Conservation (phyloP, 2,888 invertebrate genomes). For the Pristionchus japonicus region DNA sequence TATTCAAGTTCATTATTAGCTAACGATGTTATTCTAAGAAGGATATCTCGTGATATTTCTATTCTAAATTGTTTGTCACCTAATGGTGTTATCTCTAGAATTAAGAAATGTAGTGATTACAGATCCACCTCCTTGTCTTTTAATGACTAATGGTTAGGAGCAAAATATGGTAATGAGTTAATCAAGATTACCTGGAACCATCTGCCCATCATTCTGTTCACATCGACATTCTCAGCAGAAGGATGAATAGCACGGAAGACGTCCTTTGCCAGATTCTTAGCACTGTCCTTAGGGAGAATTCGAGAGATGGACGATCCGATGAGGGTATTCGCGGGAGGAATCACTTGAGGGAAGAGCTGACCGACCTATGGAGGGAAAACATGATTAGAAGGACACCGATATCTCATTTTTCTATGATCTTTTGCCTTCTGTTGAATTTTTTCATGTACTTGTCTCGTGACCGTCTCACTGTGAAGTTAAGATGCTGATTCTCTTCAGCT, state of each 20-base stretch:
- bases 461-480: neutral
- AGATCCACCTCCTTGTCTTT: too few relatives aligned
- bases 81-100: too few relatives aligned
- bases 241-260: slow-evolving; percentile 74
- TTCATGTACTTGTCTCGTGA: too few relatives aligned
- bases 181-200: slow-evolving; percentile 74
- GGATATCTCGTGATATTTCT: too few relatives aligned
- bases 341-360: slow-evolving; percentile 75
- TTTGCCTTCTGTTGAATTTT: too few relatives aligned
- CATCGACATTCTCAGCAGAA: slow-evolving; percentile 74
- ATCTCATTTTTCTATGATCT: neutral
- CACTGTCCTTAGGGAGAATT: slow-evolving; percentile 74
- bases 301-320: slow-evolving; percentile 75
- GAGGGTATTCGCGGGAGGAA: slow-evolving; percentile 75
- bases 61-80: too few relatives aligned
- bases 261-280: slow-evolving; percentile 75
- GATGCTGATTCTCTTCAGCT: too few relatives aligned
- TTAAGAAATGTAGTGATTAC: too few relatives aligned
- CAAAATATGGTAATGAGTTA: too few relatives aligned
- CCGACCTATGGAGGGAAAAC: slow-evolving; percentile 65
- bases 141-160: too few relatives aligned
- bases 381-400: neutral
- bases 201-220: slow-evolving; percentile 75
- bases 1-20: neutral
- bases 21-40: neutral